Conservation (phyloP, 2,113 vertebrate species). For the Eublepharis macularius region DNA sequence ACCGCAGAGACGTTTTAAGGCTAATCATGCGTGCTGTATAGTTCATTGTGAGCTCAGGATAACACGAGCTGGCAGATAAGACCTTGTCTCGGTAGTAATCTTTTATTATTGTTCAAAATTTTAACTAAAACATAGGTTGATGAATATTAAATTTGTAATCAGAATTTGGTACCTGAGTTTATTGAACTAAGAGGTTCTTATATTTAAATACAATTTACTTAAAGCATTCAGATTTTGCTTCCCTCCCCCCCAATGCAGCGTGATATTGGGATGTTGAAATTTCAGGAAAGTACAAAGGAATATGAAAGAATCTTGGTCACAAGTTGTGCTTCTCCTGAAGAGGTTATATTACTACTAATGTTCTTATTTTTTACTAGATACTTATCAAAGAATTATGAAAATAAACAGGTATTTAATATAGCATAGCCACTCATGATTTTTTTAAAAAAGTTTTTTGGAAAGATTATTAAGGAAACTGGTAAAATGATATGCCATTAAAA, state of each 20-base stretch:
- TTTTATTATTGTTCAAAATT: conserved; percentile 45
- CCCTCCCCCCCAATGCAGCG: background rate
- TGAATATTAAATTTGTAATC: conserved; percentile 32
- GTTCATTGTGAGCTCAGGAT: conserved; percentile 8
- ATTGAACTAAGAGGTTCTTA: background rate
- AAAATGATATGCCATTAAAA: background rate
- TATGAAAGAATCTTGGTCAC: background rate
- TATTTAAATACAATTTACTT: conserved; percentile 23
- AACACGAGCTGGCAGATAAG: conserved; percentile 54
- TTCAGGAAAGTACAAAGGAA: background rate
- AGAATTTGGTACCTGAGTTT: background rate
- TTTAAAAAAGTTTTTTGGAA: background rate
- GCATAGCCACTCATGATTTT: background rate
- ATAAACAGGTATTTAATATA: background rate
- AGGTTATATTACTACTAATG: background rate
- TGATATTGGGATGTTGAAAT: background rate
- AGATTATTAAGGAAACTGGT: background rate
- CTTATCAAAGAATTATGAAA: background rate
- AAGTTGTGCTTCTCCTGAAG: background rate
- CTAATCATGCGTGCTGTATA: conserved; percentile 53
- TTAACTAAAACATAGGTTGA: conserved; percentile 47
- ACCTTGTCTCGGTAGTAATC: conserved; percentile 43
- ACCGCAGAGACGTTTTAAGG: conserved; percentile 64
- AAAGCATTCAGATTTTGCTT: background rate
- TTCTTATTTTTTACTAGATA: background rate